Percentiles rank a stretch among this genome's conserved stretches.
Evolutionary conservation across 2,888 invertebrate species (phyloP).

Genomic region (Colletes collaris): DNA sequence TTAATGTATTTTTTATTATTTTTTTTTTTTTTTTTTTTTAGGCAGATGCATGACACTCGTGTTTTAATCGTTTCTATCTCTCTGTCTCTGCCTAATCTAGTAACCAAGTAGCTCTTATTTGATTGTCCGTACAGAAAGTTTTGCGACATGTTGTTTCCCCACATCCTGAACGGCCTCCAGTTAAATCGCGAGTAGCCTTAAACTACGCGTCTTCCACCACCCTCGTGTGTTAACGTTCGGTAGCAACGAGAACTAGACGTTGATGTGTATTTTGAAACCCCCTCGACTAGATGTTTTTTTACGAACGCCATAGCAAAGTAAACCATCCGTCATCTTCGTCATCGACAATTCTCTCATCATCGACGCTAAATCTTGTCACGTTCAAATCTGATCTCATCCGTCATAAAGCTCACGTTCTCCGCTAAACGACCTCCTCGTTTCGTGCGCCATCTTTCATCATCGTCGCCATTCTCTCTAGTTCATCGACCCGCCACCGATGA

Average conservation of each 20-base stretch:
- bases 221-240: not conserved
- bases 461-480: not conserved
- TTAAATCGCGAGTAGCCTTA: constrained; percentile 26
- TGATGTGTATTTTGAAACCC: not conserved
- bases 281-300: not conserved
- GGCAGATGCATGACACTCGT: constrained; percentile 75
- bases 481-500: not conserved
- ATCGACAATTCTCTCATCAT: constrained; percentile 5
- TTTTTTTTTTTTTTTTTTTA: constrained; percentile 50
- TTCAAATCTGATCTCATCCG: not conserved
- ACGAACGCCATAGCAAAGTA: constrained; percentile 16
- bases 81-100: constrained; percentile 64
- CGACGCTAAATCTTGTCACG: not conserved
- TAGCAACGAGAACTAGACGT: too few species aligned
- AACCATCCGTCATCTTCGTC: not conserved
- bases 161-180: constrained; percentile 26
- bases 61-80: constrained; percentile 66
- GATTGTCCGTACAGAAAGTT: constrained; percentile 53
- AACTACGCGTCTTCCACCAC: not conserved
- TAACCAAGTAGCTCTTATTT: constrained; percentile 61
- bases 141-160: constrained; percentile 47
- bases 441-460: constrained; percentile 22
- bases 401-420: not conserved
- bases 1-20: constrained; percentile 54
- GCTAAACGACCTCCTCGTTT: constrained; percentile 15